A percentile compares a stretch with the other conserved stretches of the same genome.
Evolutionary conservation across 2,888 invertebrate species (phyloP).

Genomic region (Lissocephala sabroskyi): DNA sequence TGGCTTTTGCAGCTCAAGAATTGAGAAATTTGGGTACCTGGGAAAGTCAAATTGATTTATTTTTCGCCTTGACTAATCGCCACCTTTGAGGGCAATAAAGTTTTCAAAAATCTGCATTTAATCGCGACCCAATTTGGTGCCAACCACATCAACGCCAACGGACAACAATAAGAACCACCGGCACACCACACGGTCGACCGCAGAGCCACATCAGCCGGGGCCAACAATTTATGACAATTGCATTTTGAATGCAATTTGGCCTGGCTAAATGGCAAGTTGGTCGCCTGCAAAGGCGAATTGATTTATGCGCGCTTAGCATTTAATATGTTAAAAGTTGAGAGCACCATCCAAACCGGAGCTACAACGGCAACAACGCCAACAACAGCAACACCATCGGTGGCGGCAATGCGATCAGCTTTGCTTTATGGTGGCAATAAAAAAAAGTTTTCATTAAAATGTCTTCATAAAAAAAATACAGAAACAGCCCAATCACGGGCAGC

Average conservation of each 20-base stretch:
- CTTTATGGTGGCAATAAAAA: constrained; percentile 46
- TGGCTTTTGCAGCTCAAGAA: too few species aligned
- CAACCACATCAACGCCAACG: constrained; percentile 2
- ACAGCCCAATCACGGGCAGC: too few species aligned
- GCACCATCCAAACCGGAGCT: constrained; percentile 4
- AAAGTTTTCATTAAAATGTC: constrained; percentile 31
- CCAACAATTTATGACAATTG: constrained; percentile 45
- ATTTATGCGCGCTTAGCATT: constrained; percentile 43
- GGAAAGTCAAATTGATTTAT: background rate
- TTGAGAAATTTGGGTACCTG: too few species aligned
- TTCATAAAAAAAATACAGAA: constrained; percentile 28
- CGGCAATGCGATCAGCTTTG: too few species aligned
- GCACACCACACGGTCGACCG: background rate
- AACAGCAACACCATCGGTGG: too few species aligned
- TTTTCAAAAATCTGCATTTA: constrained; percentile 16
- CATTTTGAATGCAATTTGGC: constrained; percentile 22
- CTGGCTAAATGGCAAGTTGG: constrained; percentile 45
- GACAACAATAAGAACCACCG: constrained; percentile 9
- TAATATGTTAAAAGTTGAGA: constrained; percentile 20
- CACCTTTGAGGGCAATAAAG: too few species aligned
- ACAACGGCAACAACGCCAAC: too few species aligned
- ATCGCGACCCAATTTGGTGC: constrained; percentile 50
- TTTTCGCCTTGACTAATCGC: too few species aligned
- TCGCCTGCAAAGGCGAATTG: constrained; percentile 32
- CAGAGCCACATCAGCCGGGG: constrained; percentile 5